Conservation (phyloP, 2,888 invertebrate genomes). For the Neoitamus cyanurus region DNA sequence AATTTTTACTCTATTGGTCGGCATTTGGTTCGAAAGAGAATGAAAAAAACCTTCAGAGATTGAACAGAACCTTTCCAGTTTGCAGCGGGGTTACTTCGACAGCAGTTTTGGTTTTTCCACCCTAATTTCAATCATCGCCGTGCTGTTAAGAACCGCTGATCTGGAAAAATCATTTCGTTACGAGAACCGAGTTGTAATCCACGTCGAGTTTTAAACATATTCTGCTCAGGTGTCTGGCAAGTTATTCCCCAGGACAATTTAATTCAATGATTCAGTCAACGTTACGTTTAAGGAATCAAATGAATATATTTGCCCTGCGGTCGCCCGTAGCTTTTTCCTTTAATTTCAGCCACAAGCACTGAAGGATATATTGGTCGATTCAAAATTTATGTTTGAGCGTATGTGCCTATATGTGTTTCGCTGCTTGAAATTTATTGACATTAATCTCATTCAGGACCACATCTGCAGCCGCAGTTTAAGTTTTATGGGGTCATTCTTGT, state of each 20-base stretch:
- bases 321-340: background rate
- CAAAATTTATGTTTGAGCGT: background rate
- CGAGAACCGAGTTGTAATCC: background rate
- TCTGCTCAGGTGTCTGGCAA: background rate
- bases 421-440: slow-evolving; percentile 1
- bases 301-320: background rate
- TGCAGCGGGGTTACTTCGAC: background rate
- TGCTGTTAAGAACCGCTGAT: background rate
- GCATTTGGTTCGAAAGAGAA: too few relatives aligned
- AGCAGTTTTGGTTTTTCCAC: background rate
- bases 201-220: background rate
- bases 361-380: background rate
- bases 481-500: background rate
- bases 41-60: background rate
- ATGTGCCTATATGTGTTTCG: background rate
- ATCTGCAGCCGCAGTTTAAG: slow-evolving; percentile 5
- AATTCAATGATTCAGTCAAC: background rate
- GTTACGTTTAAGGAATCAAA: background rate
- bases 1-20: too few relatives aligned
- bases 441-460: slow-evolving; percentile 1
- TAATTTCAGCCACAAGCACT: background rate
- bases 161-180: background rate
- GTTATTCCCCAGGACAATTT: background rate
- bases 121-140: background rate
- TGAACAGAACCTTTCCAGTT: background rate